Percentiles rank a stretch among this genome's conserved stretches.
Conservation (phyloP, 2,113 vertebrate species). For the Hippopotamus amphibius region DNA sequence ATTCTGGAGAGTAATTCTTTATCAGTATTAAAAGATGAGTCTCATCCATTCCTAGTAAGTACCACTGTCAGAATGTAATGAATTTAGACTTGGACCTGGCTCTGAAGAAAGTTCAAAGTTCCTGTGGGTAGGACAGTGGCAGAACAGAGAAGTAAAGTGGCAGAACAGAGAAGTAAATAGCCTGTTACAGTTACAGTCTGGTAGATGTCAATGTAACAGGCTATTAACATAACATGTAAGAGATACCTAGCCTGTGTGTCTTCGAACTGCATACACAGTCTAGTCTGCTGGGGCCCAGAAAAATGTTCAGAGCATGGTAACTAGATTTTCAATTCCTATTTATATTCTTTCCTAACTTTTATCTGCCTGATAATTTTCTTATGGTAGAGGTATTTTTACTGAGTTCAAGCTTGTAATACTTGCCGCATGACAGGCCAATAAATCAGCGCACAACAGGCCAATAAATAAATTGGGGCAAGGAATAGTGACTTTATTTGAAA, state of each 20-base stretch:
- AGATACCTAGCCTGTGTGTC: not conserved
- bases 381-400: not conserved
- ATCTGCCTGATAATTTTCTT: not conserved
- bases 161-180: not conserved
- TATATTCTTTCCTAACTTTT: not conserved
- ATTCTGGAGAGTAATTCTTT: not conserved
- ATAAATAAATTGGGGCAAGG: not conserved
- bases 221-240: not conserved
- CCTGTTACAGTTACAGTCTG: not conserved
- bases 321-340: not conserved
- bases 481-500: not conserved
- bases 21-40: slow-evolving; percentile 29
- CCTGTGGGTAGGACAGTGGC: not conserved
- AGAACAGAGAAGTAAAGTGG: not conserved
- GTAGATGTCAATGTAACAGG: not conserved
- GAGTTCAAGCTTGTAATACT: not conserved
- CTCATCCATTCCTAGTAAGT: not conserved
- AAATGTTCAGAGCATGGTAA: not conserved
- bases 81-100: not conserved
- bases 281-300: not conserved
- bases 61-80: not conserved
- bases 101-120: not conserved
- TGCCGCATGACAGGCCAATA: not conserved
- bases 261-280: not conserved
- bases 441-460: not conserved